A percentile compares a stretch with the other conserved stretches of the same genome.
These are phyloP conservation scores for Digitonthophagus gazella DNA, from an alignment of 2,888 invertebrate genomes.

Conservation along the genomic window DNA sequence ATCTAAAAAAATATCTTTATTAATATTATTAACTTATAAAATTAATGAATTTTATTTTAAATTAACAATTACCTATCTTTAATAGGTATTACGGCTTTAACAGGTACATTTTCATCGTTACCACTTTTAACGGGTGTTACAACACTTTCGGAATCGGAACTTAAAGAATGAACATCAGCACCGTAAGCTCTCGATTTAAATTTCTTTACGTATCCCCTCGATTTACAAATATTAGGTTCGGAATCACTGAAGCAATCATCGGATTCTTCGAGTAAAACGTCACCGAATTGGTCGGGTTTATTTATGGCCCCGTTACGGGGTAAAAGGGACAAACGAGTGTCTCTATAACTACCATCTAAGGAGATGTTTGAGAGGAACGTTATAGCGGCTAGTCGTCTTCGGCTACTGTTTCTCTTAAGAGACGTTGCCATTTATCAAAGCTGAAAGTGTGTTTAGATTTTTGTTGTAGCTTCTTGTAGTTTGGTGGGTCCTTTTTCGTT, in stretches of 20 bases:
- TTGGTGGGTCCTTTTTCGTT: slow-evolving; percentile 17
- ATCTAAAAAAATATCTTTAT: neutral
- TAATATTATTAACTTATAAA: neutral
- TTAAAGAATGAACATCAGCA: slow-evolving; percentile 60
- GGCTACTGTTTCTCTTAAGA: slow-evolving; percentile 63
- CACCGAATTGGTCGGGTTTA: slow-evolving; percentile 35
- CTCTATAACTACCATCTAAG: slow-evolving; percentile 83
- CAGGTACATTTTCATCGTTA: slow-evolving; percentile 37
- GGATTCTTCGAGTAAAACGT: slow-evolving; percentile 44
- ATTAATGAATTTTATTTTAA: too few relatives aligned
- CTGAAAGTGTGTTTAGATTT: slow-evolving; percentile 18
- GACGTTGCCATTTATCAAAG: slow-evolving; percentile 57
- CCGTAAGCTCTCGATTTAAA: slow-evolving; percentile 34
- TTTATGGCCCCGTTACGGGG: slow-evolving; percentile 49
- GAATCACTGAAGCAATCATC: slow-evolving; percentile 43
- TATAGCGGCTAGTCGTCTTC: slow-evolving; percentile 86
- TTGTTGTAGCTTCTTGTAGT: slow-evolving; percentile 1
- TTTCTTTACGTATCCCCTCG: slow-evolving; percentile 32
- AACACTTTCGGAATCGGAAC: slow-evolving; percentile 73
- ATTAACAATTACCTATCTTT: slow-evolving; percentile 3
- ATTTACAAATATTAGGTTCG: slow-evolving; percentile 34
- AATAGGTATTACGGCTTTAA: too few relatives aligned
- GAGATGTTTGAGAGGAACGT: slow-evolving; percentile 95
- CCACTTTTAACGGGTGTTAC: slow-evolving; percentile 63
- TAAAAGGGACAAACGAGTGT: slow-evolving; percentile 60